Evolutionary conservation across 2,888 invertebrate genomes (phyloP), one percentile per base, ranked within the genome.

Genomic region (Scaptomyza cyrtandrae): DNA sequence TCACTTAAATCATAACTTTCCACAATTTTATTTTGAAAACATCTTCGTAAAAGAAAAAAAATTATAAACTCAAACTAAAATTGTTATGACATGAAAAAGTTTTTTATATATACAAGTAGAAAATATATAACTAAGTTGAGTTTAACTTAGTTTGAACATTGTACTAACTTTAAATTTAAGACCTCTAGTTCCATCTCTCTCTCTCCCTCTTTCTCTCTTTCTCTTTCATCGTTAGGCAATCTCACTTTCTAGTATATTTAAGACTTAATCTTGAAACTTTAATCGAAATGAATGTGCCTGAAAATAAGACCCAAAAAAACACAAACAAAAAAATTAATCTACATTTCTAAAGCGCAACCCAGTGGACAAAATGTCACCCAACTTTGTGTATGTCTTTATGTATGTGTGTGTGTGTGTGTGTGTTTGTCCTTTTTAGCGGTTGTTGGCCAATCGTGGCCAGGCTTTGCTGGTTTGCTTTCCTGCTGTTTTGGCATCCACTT

Each of bases 401-500:
- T n/a, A 1, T 58, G 5, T 13, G 5, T 24, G 37, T 14, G 13
- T 43, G 29, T 13, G 33, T 57, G 14, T 44, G 48, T 31, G 35
- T 29, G 29, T 39, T 37, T 48, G 41, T 33, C 29, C 43, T 50
- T 49, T 37, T 68, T 37, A 29, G 46, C 46, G 53, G 45, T 29
- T 55, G 69, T 49, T 49, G 76, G 68, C 56, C 68, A 67, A 67
- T 65, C 56, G 68, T 50, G 57, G 39, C 13, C 45, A 41, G 37
- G 50, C 41, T 71, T 19, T 19, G 19, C 67, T 56, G 63, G 55
- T 31, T 39, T 67, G 75, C 68, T 54, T 58, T 61, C 46, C 70
- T 58, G 72, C 58, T 77, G 60, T 61, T 53, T 61, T 66, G 62
- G 62, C 77, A 65, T 62, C 63, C 64, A 73, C 78, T 80, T 80